Base-by-base conservation (phyloP, 1,140 invertebrate species). In the Acromyrmex charruanus region DNA sequence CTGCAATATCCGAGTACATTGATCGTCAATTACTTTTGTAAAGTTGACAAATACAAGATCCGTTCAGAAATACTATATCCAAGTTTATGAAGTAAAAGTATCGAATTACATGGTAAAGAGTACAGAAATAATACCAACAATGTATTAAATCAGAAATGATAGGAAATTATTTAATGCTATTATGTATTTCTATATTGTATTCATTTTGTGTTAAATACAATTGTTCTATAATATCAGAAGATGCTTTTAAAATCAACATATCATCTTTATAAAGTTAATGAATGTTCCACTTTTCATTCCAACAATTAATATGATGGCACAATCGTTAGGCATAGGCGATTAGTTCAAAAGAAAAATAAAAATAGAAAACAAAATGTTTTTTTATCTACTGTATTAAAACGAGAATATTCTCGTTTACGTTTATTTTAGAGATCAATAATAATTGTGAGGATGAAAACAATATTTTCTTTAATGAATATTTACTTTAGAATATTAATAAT, bases 111-210 rank as follows among this genome's bases (percentile, higher is more conserved):
- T 12, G 12, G 14, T 12, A 53, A 61, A 59, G 25, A 25, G 25
- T 25, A 25, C 21, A 9, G 12, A 49, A 21, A 68, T 28, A 65
- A 21, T 53, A 12, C 5, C 10, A 44, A 21, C 3, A n/a, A 4
- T 49, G 18, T 6, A n/a, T 28, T 80, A 25, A 35, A 49, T 7
- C 55, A 49, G 61, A 66, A 9, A 0, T 21, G 28, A 21, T 65
- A 5, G 31, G 14, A 66, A 79, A 66, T 68, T 53, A 80, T 80
- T 31, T 80, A 14, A 68, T 35, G 4, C 12, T n/a, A 53, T 68
- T n/a, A 53, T 66, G 5, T 21, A 51, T 80, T 53, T 53, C 14
- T 28, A 7, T 44, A 7, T 6, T n/a, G 12, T 18, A 12, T 66
- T 51, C 10, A 65, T 31, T 68, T 2, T 5, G 7, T 53, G 4